Base-by-base conservation (phyloP, 2,797 vertebrate genomes). In the Podarcis siculus region DNA sequence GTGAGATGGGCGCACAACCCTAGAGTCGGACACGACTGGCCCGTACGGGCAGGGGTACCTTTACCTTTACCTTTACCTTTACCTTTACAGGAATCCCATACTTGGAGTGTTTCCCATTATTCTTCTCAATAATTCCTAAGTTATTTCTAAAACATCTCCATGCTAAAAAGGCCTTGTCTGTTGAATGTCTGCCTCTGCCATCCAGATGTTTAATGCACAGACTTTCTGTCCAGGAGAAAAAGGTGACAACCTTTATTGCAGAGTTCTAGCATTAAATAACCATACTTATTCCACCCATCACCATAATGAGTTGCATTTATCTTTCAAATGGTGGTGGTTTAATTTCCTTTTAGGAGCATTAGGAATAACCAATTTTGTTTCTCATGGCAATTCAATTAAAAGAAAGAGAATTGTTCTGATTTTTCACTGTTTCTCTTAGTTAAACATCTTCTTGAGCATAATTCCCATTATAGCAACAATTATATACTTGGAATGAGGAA, bases 331-430 rank as follows among this genome's bases (percentile, higher is more conserved):
- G 8, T 5, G 78, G 0, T 21, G 32, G 6, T 0, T 0, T 87
- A 30, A 84, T 85, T 90, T 91, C 49, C 35, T 75, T 89, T 61
- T 86, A 86, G 12, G 75, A 13, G 2, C 21, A 3, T 1, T 78
- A 37, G 86, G 35, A 80, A 73, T 67, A 86, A 76, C 25, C 0
- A 2, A 39, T 45, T 37, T 78, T 79, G 83, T 82, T 88, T 88
- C 13, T n/a, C 49, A 86, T 72, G 2, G 86, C 85, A 9, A 23
- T n/a, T 86, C 79, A 92, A 86, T 1, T 84, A 85, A 82, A 82
- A 86, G 23, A 4, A 83, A 83, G 84, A 25, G 6, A 89, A 32
- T 19, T 6, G 61, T 61, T 32, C 8, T 13, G 7, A 32, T 89
- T 81, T 49, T 91, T 90, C 7, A 49, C 6, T 88, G 4, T 67